phyloP scores from a whole-genome alignment of 2,888 invertebrate species.

The Apodemia hepburni region DNA sequence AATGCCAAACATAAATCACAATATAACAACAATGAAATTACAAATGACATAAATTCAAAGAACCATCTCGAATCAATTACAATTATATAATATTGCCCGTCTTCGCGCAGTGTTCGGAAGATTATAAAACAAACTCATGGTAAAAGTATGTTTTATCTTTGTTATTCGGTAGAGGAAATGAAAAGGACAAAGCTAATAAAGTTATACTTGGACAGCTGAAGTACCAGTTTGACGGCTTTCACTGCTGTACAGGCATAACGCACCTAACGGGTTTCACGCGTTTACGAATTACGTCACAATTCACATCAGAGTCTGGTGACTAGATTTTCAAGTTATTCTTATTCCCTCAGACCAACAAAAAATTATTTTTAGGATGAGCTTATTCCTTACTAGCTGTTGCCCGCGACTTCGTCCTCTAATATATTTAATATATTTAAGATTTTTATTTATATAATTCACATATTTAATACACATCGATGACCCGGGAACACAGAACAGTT shows the following conservation, averaged over 20 bases:
- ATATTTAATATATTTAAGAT: no score
- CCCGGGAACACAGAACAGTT: no score
- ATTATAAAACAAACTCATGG: slow-evolving; percentile 19
- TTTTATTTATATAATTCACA: no score
- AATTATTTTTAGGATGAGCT: no score
- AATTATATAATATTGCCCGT: not conserved
- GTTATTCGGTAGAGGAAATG: slow-evolving; percentile 21
- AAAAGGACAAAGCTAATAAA: slow-evolving; percentile 25
- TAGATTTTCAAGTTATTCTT: not conserved
- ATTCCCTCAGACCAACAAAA: no score
- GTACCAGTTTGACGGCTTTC: slow-evolving; percentile 46
- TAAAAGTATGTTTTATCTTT: slow-evolving; percentile 6
- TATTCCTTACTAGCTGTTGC: no score
- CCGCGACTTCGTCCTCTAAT: no score
- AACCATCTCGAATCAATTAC: slow-evolving; percentile 8
- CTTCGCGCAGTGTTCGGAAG: slow-evolving; percentile 25
- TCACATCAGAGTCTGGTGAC: not conserved
- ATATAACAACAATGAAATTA: not conserved
- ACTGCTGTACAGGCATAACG: slow-evolving; percentile 44
- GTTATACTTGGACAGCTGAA: slow-evolving; percentile 25
- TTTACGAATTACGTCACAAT: slow-evolving; percentile 35
- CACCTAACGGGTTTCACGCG: slow-evolving; percentile 35
- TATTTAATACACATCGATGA: no score
- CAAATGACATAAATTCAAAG: not conserved
- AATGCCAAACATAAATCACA: not conserved